Conservation (phyloP, 2,113 vertebrate species). For the Tachysurus fulvidraco region DNA sequence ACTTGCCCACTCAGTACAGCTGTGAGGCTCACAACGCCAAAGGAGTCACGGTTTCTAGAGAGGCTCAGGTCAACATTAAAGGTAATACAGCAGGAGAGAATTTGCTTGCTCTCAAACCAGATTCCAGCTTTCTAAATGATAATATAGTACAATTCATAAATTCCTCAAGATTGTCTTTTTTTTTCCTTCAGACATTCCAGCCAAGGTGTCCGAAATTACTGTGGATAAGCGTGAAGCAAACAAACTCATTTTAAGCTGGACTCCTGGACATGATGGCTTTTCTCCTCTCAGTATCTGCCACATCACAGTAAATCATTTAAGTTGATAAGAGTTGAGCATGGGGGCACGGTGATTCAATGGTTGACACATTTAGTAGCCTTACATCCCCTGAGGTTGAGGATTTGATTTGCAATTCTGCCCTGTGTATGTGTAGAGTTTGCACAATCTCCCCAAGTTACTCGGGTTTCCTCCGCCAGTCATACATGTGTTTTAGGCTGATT, state of each 20-base stretch:
- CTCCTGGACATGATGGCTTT: conserved; percentile 84
- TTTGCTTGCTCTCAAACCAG: not conserved
- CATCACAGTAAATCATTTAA: conserved; percentile 75
- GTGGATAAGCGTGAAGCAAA: conserved; percentile 73
- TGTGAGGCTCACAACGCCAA: conserved; percentile 89
- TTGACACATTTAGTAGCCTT: no score
- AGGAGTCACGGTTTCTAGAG: conserved; percentile 82
- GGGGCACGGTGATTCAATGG: no score
- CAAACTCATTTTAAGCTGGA: conserved; percentile 80
- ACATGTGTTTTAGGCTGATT: no score
- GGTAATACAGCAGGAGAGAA: conserved; percentile 68
- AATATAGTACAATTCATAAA: not conserved
- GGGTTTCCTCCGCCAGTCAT: no score
- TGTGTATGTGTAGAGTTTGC: no score
- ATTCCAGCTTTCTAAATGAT: not conserved
- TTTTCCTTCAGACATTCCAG: conserved; percentile 63
- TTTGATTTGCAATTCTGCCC: no score
- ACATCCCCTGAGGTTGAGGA: no score
- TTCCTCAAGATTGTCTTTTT: conserved; percentile 4
- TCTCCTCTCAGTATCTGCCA: conserved; percentile 79
- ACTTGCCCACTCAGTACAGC: conserved; percentile 78
- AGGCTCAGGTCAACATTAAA: conserved; percentile 86
- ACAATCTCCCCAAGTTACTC: no score
- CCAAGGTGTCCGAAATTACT: conserved; percentile 63
- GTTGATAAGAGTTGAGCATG: not conserved